A percentile compares a stretch with the other conserved stretches of the same genome.
These are phyloP conservation scores for Amphiduros pacificus DNA, from an alignment of 2,888 invertebrate species.

Conservation along the genomic window DNA sequence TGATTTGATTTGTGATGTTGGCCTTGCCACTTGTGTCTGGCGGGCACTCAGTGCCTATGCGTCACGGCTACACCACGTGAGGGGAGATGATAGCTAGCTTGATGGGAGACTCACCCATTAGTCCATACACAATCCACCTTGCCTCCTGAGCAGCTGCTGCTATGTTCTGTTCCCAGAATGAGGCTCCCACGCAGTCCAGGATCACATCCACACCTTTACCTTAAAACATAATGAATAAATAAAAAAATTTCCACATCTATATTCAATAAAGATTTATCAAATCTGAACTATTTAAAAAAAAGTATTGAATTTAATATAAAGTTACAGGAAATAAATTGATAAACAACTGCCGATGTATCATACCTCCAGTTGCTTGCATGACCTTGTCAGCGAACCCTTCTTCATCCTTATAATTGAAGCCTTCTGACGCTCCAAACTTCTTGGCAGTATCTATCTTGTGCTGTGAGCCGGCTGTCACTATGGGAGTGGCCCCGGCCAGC, in stretches of 20 bases:
- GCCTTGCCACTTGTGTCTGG: too few relatives aligned
- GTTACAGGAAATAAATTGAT: background rate
- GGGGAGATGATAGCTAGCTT: too few relatives aligned
- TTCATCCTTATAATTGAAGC: constrained; percentile 58
- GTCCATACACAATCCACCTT: constrained; percentile 58
- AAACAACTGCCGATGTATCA: background rate
- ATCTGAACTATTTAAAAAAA: background rate
- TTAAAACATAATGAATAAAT: constrained; percentile 19
- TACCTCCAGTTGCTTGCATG: constrained; percentile 47
- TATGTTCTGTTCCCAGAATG: constrained; percentile 55
- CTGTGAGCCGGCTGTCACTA: constrained; percentile 55
- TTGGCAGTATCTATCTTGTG: constrained; percentile 48
- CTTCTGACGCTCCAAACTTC: constrained; percentile 50
- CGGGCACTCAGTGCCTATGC: too few relatives aligned
- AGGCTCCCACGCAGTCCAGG: constrained; percentile 59
- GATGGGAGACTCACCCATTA: constrained; percentile 42
- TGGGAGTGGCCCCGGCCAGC: constrained; percentile 42
- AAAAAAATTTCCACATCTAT: background rate
- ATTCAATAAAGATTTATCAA: background rate
- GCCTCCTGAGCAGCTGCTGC: constrained; percentile 51
- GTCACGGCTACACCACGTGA: too few relatives aligned
- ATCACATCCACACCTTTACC: constrained; percentile 56
- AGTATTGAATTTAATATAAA: background rate
- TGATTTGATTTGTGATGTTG: too few relatives aligned
- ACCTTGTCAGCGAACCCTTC: constrained; percentile 48